Conservation (phyloP, 1,140 invertebrate genomes). For the Sipha flava region DNA sequence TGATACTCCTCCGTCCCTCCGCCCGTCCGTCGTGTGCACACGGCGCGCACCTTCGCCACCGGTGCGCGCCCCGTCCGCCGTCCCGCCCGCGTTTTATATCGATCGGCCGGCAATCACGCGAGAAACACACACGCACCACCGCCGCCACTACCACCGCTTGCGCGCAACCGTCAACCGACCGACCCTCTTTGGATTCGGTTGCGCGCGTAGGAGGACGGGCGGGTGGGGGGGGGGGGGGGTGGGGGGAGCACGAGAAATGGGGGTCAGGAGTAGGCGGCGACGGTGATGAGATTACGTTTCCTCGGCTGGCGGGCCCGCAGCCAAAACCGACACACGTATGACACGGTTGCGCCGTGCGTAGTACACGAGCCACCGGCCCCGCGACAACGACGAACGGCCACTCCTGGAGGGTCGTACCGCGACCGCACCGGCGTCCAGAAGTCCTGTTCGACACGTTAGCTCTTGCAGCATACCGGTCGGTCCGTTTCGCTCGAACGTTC, state of each 20-base stretch:
- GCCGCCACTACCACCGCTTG: too few species aligned
- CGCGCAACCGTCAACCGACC: background rate
- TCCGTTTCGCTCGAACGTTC: too few species aligned
- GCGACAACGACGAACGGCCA: background rate
- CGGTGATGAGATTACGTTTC: conserved; percentile 25
- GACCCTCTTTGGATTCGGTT: background rate
- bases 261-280: background rate
- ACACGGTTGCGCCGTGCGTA: background rate
- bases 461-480: too few species aligned
- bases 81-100: background rate
- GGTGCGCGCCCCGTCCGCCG: background rate
- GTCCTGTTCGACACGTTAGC: too few species aligned
- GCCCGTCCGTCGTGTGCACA: background rate
- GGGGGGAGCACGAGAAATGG: too few species aligned
- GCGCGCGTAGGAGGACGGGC: background rate
- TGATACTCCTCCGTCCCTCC: background rate
- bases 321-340: conserved; percentile 18
- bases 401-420: too few species aligned
- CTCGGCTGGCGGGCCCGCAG: background rate
- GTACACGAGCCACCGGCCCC: too few species aligned
- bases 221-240: too few species aligned
- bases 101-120: conserved; percentile 16
- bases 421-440: too few species aligned
- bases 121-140: conserved; percentile 4
- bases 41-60: background rate